These are phyloP conservation scores for Meloe dianella DNA, from an alignment of 2,888 invertebrate genomes.

Conservation along the genomic window DNA sequence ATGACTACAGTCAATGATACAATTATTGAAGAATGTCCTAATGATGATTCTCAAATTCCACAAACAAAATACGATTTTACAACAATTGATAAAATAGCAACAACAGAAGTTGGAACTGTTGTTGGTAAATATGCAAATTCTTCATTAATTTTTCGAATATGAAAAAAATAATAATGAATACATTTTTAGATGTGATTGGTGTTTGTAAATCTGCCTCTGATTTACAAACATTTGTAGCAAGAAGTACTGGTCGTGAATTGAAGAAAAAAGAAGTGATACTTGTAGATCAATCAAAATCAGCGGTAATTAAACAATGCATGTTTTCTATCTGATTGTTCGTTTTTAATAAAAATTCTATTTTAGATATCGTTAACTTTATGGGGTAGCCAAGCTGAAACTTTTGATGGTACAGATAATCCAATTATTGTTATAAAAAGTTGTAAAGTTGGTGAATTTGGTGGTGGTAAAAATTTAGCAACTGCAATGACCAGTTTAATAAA, in stretches of 20 bases:
- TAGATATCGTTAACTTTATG: constrained; percentile 86
- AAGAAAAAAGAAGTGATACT: constrained; percentile 87
- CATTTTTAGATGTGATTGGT: constrained; percentile 83
- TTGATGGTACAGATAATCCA: constrained; percentile 77
- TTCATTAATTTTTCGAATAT: background rate
- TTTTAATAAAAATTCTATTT: constrained; percentile 26
- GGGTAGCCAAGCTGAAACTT: constrained; percentile 87
- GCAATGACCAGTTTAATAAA: constrained; percentile 69
- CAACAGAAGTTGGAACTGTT: constrained; percentile 69
- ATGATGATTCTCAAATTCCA: constrained; percentile 71
- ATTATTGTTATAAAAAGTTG: constrained; percentile 87
- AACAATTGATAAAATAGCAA: constrained; percentile 75
- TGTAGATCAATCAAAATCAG: constrained; percentile 82
- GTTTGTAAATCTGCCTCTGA: constrained; percentile 80
- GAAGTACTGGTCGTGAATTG: constrained; percentile 79
- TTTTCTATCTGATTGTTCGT: too few relatives aligned
- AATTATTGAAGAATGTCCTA: constrained; percentile 52
- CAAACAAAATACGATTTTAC: constrained; percentile 78
- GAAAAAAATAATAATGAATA: background rate
- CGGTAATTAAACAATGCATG: constrained; percentile 63
- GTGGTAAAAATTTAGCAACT: constrained; percentile 72
- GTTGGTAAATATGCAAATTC: constrained; percentile 67
- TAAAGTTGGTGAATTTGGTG: constrained; percentile 85
- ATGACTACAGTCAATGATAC: constrained; percentile 82
- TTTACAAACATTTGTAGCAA: constrained; percentile 73